Base-by-base conservation (phyloP, 2,888 invertebrate genomes). In the Zootermopsis nevadensis region DNA sequence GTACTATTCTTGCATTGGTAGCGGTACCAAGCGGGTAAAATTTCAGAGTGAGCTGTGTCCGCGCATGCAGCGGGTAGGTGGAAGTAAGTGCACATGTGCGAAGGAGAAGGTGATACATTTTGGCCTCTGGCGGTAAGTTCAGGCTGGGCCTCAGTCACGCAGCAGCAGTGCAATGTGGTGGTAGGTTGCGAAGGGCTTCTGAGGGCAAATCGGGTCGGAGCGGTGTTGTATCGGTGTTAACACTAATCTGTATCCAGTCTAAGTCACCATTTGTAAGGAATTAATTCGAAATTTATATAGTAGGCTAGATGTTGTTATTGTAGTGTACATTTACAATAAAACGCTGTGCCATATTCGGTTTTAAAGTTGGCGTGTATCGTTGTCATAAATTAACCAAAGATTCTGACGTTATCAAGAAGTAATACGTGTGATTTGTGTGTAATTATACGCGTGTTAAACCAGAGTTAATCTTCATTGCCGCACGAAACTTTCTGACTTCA, bases 401-500 rank as follows among this genome's bases (percentile, higher is more conserved):
- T 66, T 79, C 66, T 79, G 35, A 60, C 35, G 8, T 55, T 35
- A 66, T 38, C 38, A 66, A 15, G 66, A 33, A n/a, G 33, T 27
- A 79, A 60, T 79, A 66, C 60, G 38, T 60, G 79, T 79, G 79
- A 79, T 77, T 66, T 79, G 79, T 79, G 79, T 79, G 15, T 4
- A 35, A 60, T 79, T 79, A 27, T 60, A 53, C 30, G 15, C 60
- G 79, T 79, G 79, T 66, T 27, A 79, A 79, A 27, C 33, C 66
- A n/a, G 35, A 60, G 33, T 66, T 79, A n/a, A 66, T 66, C 74
- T 74, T n/a, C 33, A 69, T 33, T 33, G 69, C 33, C 30, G 69
- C 69, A 69, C 48, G 48, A 27, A 30, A n/a, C 30, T n/a, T 48
- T 77, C 31, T 30, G 55, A 53, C 35, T 22, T 77, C 31, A 1